Evolutionary conservation across 2,113 vertebrate species (phyloP).

Genomic region (Oreotragus oreotragus): DNA sequence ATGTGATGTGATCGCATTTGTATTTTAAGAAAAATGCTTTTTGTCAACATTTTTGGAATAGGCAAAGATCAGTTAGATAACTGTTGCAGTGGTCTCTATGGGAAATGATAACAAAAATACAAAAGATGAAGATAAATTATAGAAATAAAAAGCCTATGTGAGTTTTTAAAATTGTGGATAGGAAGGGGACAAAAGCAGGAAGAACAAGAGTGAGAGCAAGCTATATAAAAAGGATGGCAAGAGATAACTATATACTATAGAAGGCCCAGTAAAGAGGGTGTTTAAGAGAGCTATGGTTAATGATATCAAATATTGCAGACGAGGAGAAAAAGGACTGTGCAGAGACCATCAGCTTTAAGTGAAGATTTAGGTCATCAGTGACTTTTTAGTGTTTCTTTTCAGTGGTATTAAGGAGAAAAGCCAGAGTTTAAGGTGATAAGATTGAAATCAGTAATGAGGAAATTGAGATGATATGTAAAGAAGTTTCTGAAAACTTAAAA

Average conservation of each 20-base stretch:
- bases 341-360: not conserved
- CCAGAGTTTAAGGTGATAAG: not conserved
- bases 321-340: not conserved
- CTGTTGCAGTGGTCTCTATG: not conserved
- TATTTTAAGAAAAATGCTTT: not conserved
- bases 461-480: not conserved
- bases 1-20: not conserved
- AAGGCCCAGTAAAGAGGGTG: not conserved
- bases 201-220: not conserved
- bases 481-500: not conserved
- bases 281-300: not conserved
- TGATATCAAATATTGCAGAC: not conserved
- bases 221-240: not conserved
- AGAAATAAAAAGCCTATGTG: not conserved
- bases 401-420: not conserved
- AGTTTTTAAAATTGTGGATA: not conserved
- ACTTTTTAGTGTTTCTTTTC: conserved; percentile 14
- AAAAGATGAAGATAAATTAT: not conserved
- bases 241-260: not conserved
- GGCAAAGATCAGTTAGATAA: not conserved
- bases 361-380: not conserved
- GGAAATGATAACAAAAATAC: not conserved
- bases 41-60: not conserved
- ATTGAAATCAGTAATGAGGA: conserved; percentile 15
- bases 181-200: not conserved